phyloP scores from a whole-genome alignment of 2,113 vertebrate genomes.

The Glaucidium brasilianum region DNA sequence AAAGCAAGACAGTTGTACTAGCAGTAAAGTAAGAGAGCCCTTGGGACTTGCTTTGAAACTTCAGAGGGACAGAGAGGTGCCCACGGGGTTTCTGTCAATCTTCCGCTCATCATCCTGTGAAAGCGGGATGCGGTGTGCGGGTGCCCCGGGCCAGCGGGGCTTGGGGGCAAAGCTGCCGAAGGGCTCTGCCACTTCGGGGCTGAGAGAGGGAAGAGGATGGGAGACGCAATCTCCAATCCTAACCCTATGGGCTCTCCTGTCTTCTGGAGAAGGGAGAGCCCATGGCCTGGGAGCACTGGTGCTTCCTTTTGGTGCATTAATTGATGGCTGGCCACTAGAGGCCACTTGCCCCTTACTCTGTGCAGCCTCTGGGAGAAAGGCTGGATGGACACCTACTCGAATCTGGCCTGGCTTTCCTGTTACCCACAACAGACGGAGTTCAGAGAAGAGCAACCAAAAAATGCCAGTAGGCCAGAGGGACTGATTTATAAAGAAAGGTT shows the following conservation, averaged over 20 bases:
- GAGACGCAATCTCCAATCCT: rapidly evolving
- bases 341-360: slow-evolving; percentile 28
- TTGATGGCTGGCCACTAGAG: slow-evolving; percentile 15
- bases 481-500: slow-evolving; percentile 50
- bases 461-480: slow-evolving; percentile 20
- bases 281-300: background rate
- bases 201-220: background rate
- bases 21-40: background rate
- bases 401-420: background rate
- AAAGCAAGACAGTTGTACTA: background rate
- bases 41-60: background rate
- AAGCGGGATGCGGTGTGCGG: rapidly evolving
- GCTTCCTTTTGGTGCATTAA: background rate
- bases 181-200: rapidly evolving
- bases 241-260: background rate
- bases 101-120: background rate
- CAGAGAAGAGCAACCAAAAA: background rate
- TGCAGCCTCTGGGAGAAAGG: background rate
- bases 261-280: background rate
- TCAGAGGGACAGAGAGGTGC: background rate
- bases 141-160: rapidly evolving
- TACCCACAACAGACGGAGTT: background rate
- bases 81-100: background rate
- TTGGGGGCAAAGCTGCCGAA: background rate
- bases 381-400: background rate